A percentile compares a stretch with the other conserved stretches of the same genome.
These are phyloP conservation scores for Novumbra hubbsi DNA, from an alignment of 2,797 vertebrate species.

Conservation along the genomic window DNA sequence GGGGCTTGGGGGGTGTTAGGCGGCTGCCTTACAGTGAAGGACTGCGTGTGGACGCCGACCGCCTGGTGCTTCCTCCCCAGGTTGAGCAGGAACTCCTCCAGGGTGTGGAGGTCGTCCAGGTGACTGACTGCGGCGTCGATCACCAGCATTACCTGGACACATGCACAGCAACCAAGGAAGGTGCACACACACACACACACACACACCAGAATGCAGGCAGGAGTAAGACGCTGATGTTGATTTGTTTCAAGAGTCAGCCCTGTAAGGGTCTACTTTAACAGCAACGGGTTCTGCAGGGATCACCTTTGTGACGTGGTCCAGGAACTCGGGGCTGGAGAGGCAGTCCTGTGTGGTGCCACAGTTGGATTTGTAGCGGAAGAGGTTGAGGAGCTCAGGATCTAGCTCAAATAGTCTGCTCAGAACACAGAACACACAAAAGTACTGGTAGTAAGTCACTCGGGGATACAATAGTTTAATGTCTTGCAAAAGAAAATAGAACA, in stretches of 20 bases:
- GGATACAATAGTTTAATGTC: background rate
- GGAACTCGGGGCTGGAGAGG: conserved; percentile 88
- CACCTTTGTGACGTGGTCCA: conserved; percentile 95
- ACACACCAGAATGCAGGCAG: background rate
- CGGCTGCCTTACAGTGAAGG: conserved; percentile 81
- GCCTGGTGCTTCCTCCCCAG: conserved; percentile 90
- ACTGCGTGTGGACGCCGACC: conserved; percentile 86
- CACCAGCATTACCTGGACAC: conserved; percentile 90
- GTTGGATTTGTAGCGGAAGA: conserved; percentile 89
- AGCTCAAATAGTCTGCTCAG: conserved; percentile 86
- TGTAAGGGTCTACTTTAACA: conserved; percentile 1
- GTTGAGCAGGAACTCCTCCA: conserved; percentile 88
- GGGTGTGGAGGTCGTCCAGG: conserved; percentile 84
- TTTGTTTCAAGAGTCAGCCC: background rate
- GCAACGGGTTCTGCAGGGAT: conserved; percentile 49
- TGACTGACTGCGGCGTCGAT: conserved; percentile 91
- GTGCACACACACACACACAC: conserved; percentile 5
- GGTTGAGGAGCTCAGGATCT: conserved; percentile 85
- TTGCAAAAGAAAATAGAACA: background rate
- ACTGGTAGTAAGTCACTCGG: background rate
- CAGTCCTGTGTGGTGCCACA: conserved; percentile 86
- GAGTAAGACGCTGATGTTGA: background rate
- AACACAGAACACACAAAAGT: background rate
- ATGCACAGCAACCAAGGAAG: background rate
- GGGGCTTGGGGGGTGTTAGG: too few species aligned